Evolutionary conservation across 1,140 invertebrate genomes (phyloP).

Genomic region (Zophobas morio): DNA sequence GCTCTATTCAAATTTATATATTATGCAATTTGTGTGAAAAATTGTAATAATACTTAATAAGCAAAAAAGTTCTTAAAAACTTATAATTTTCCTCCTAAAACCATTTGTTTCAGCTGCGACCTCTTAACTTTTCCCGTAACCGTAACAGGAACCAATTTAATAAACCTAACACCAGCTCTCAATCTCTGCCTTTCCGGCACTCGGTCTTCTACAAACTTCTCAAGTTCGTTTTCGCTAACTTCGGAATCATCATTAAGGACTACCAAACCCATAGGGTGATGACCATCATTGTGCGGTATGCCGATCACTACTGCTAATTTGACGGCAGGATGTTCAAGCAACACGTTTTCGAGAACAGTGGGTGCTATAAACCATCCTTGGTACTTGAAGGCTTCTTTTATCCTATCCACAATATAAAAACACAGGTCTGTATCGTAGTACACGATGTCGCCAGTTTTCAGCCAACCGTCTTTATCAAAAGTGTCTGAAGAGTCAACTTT

Average conservation of each 20-base stretch:
- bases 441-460: conserved; percentile 80
- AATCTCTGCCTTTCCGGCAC: conserved; percentile 58
- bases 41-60: too few relatives aligned
- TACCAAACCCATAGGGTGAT: conserved; percentile 78
- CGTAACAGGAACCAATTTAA: conserved; percentile 71
- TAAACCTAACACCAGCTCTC: conserved; percentile 68
- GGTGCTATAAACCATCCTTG: conserved; percentile 71
- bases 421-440: conserved; percentile 77
- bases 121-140: conserved; percentile 72
- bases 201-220: conserved; percentile 67
- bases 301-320: conserved; percentile 79
- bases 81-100: conserved; percentile 50
- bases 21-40: too few relatives aligned
- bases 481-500: conserved; percentile 65
- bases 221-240: conserved; percentile 68
- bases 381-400: conserved; percentile 85
- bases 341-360: conserved; percentile 75
- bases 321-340: conserved; percentile 76
- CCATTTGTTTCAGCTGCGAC: conserved; percentile 50
- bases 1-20: too few relatives aligned
- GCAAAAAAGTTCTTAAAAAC: too few relatives aligned
- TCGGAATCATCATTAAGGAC: conserved; percentile 66
- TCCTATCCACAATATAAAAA: conserved; percentile 78
- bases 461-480: conserved; percentile 74
- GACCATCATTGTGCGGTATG: conserved; percentile 73